Evolutionary conservation across 2,888 invertebrate genomes (phyloP).

Genomic region (Parnassius smintheus): DNA sequence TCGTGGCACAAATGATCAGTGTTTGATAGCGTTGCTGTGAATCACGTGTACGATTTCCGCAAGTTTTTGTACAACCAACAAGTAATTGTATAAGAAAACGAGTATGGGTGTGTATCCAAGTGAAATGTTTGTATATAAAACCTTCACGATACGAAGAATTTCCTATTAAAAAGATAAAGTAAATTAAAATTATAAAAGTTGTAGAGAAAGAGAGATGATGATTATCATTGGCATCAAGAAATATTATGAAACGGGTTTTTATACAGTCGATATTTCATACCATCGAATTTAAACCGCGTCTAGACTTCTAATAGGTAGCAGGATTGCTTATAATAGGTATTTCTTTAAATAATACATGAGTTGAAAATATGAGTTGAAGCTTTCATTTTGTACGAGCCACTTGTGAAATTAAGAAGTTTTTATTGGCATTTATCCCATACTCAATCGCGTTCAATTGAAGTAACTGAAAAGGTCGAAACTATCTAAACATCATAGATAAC

Average conservation of each 20-base stretch:
- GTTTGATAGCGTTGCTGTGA: no score
- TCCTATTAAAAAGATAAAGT: no score
- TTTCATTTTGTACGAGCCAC: slow-evolving; percentile 60
- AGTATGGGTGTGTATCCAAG: no score
- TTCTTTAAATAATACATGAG: slow-evolving; percentile 72
- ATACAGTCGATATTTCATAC: slow-evolving; percentile 61
- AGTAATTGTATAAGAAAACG: no score
- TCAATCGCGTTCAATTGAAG: slow-evolving; percentile 45
- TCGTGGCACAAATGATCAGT: no score
- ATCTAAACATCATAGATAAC: slow-evolving; percentile 35
- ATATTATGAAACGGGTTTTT: slow-evolving; percentile 47
- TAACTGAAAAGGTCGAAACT: slow-evolving; percentile 40
- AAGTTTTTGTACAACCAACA: no score
- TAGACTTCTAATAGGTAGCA: slow-evolving; percentile 66
- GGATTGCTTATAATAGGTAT: slow-evolving; percentile 62
- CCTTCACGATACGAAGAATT: no score
- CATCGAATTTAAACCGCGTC: slow-evolving; percentile 67
- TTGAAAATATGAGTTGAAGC: slow-evolving; percentile 64
- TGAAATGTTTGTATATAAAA: no score
- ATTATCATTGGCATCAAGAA: slow-evolving; percentile 34
- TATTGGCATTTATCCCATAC: slow-evolving; percentile 69
- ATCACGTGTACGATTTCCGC: no score
- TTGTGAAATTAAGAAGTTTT: slow-evolving; percentile 70
- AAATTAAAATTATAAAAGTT: no score
- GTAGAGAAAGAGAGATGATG: no score